phyloP scores from a whole-genome alignment of 2,888 invertebrate species.

The Galeopsomyia nigrocyanea region DNA sequence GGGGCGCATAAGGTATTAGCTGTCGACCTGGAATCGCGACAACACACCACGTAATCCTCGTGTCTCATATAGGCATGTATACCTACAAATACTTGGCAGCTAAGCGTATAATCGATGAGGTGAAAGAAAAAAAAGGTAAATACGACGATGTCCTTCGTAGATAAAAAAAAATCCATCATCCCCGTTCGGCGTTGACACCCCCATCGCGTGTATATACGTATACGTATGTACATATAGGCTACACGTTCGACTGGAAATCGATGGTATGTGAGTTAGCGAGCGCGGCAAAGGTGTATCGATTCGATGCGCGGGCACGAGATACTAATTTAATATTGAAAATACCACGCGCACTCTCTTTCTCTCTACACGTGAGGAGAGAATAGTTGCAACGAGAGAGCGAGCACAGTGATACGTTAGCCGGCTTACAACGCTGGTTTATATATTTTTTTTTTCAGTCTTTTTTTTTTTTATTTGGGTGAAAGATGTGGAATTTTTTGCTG shows the following conservation, averaged over 20 bases:
- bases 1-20: no score
- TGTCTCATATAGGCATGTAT: no score
- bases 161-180: no score
- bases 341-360: constrained; percentile 47
- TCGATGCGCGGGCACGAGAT: constrained; percentile 50
- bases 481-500: constrained; percentile 62
- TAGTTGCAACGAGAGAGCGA: not conserved
- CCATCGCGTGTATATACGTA: not conserved
- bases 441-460: not conserved
- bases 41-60: no score
- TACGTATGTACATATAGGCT: not conserved
- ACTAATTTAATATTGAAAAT: constrained; percentile 65
- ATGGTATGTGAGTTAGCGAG: not conserved
- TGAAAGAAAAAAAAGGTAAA: no score
- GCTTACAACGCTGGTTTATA: not conserved
- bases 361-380: constrained; percentile 7
- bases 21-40: no score
- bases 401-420: not conserved
- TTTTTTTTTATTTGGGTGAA: constrained; percentile 9
- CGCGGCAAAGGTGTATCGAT: constrained; percentile 43
- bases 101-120: no score
- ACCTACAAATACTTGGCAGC: no score
- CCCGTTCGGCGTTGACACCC: not conserved
- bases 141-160: no score
- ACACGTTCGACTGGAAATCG: constrained; percentile 20